Evolutionary conservation across 2,888 invertebrate species (phyloP).

Genomic region (Stenurella melanura): DNA sequence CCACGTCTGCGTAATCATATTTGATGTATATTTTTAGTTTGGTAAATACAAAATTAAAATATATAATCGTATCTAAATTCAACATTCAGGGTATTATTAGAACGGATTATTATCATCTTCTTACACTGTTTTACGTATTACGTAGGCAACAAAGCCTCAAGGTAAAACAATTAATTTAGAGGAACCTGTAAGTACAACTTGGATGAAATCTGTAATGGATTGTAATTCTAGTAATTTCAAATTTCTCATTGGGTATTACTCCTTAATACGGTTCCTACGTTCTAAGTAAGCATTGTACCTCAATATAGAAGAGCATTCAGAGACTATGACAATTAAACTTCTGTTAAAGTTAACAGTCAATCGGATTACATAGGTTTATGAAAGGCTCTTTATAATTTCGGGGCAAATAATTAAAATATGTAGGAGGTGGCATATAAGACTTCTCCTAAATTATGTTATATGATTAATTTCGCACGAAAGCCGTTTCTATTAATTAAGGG

Average conservation of each 20-base stretch:
- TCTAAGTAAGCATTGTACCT: conserved; percentile 36
- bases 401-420: not conserved
- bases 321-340: conserved; percentile 31
- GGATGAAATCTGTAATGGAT: conserved; percentile 40
- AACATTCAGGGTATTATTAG: not conserved
- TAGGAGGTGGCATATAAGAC: not conserved
- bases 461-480: not conserved
- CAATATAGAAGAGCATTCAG: conserved; percentile 30
- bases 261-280: conserved; percentile 36
- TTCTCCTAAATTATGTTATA: not conserved
- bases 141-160: conserved; percentile 18
- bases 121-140: conserved; percentile 19
- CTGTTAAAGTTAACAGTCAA: conserved; percentile 30
- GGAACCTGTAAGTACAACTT: conserved; percentile 38
- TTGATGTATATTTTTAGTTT: too few relatives aligned
- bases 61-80: not conserved
- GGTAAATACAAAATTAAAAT: not conserved
- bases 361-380: conserved; percentile 27
- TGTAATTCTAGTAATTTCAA: conserved; percentile 43
- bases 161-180: conserved; percentile 34
- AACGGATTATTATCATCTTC: conserved; percentile 10
- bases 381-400: not conserved
- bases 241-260: conserved; percentile 40
- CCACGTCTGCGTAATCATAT: too few relatives aligned
- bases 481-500: not conserved